Evolutionary conservation across 2,113 vertebrate species (phyloP), one percentile per base, ranked within the genome.

Genomic region (Oxyura jamaicensis): DNA sequence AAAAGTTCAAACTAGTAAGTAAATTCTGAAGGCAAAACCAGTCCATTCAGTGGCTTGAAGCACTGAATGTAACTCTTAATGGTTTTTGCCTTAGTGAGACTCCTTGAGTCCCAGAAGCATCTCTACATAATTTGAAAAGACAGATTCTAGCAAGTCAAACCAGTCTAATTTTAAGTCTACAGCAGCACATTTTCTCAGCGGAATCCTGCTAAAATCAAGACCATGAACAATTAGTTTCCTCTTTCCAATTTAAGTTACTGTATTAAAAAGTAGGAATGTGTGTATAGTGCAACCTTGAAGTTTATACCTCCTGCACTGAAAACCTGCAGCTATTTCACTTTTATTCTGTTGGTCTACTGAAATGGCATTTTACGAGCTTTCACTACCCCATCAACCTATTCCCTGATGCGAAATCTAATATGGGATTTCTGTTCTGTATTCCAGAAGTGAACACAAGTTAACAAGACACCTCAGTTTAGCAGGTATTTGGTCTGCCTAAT

Each of bases 181-280:
- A 35, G 10, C 5, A 90, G 39, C 14, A 41, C 2, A 2, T 82
- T 96, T 93, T 91, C 95, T 92, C 83, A 60, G 69, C 66, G 86
- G 93, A 93, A 90, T 90, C 7, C 56, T 90, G 76, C 48, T 91
- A 91, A 96, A 86, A 89, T 84, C 80, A 76, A 84, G 73, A 83
- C 50, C 31, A 46, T 2, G 17, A 90, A 73, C 55, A 81, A 81
- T 67, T 86, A 72, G 28, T 66, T 92, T 84, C 53, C 31, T 84
- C 66, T 53, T 93, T 50, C 25, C 41, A 83, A 66, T 91, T 73
- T n/a, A 76, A 80, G 16, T 63, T 81, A 84, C 11, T 56, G 13
- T 67, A 84, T 82, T 88, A 86, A 86, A 65, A 90, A 93, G 19
- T 44, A 86, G 26, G 26, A 92, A 78, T 0, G 26, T 1, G 0